Evolutionary conservation across 2,797 vertebrate genomes (phyloP), one percentile per base, ranked within the genome.

Genomic region (Crocodylus rhombifer): DNA sequence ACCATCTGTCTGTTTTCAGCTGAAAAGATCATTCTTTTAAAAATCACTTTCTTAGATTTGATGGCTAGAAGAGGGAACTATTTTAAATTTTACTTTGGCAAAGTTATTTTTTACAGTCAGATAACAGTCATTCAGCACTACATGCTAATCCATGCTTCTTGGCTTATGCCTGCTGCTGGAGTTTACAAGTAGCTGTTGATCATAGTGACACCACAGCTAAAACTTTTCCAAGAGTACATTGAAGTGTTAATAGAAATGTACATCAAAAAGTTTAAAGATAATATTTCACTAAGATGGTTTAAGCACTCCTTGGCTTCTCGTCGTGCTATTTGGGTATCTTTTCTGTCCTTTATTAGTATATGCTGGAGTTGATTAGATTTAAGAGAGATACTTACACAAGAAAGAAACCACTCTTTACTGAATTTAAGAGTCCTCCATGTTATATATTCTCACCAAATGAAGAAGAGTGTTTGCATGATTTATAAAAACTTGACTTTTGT

Each of bases 1-100:
- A 95, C 96, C 96, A 97, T 97, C 97, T 97, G 97, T 97, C 95
- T 96, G 95, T 94, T 96, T 97, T 94, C 91, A 96, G 71, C 94
- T 97, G 94, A 91, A 95, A 97, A 96, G 90, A 96, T 96, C 89
- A 95, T 87, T 94, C 77, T 92, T 80, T 92, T 73, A 95, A 96
- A 95, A 94, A 94, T 94, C 93, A 67, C 91, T 94, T 93, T 95
- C 96, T 94, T 95, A 89, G 83, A 74, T 96, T 97, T 95, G 84
- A 51, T 96, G 88, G 89, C 79, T 96, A 89, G 88, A 91, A 84
- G 95, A 85, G 63, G 42, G 96, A 96, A 94, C 83, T 91, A 91
- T 91, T 97, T 96, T 95, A 96, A 95, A 95, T 96, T 94, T 90
- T 93, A 85, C 79, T 96, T 96, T 91, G 77, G 78, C 90, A 76